These are phyloP conservation scores for Taenioides sp. DNA, from an alignment of 2,797 vertebrate genomes.

Conservation along the genomic window DNA sequence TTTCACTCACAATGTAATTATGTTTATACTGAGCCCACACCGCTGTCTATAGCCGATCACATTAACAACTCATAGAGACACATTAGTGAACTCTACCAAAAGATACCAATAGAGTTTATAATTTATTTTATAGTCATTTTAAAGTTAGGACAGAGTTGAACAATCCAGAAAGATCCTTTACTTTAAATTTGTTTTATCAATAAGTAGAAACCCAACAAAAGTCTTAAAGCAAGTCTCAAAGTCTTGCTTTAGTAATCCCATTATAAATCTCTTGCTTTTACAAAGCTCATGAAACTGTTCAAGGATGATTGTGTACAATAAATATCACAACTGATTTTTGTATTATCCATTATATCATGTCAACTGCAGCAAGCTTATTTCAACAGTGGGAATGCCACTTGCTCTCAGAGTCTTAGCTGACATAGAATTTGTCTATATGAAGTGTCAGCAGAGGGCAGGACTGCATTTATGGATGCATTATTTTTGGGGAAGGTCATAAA, in stretches of 20 bases:
- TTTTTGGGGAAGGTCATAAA: too few relatives aligned
- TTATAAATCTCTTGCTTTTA: conserved; percentile 47
- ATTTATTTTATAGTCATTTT: conserved; percentile 2
- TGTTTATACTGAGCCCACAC: conserved; percentile 47
- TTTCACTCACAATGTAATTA: conserved; percentile 70
- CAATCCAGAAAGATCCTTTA: background rate
- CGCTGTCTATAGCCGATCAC: conserved; percentile 49
- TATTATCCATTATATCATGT: too few relatives aligned
- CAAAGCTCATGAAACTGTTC: conserved; percentile 24
- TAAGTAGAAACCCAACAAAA: background rate
- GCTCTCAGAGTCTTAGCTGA: too few relatives aligned
- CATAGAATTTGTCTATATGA: too few relatives aligned
- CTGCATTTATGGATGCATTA: too few relatives aligned
- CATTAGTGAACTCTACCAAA: conserved; percentile 29
- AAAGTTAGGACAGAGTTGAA: background rate
- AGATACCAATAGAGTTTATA: conserved; percentile 25
- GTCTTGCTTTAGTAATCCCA: conserved; percentile 42
- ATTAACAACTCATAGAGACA: conserved; percentile 50
- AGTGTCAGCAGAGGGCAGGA: too few relatives aligned
- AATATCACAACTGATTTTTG: background rate
- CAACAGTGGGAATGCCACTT: too few relatives aligned
- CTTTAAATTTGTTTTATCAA: background rate
- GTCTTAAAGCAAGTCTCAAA: conserved; percentile 20
- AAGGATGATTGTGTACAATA: conserved; percentile 38
- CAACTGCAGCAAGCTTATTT: too few relatives aligned